A percentile compares a stretch with the other conserved stretches of the same genome.
Conservation (phyloP, 2,888 invertebrate species). For the Subacronicta megacephala region DNA sequence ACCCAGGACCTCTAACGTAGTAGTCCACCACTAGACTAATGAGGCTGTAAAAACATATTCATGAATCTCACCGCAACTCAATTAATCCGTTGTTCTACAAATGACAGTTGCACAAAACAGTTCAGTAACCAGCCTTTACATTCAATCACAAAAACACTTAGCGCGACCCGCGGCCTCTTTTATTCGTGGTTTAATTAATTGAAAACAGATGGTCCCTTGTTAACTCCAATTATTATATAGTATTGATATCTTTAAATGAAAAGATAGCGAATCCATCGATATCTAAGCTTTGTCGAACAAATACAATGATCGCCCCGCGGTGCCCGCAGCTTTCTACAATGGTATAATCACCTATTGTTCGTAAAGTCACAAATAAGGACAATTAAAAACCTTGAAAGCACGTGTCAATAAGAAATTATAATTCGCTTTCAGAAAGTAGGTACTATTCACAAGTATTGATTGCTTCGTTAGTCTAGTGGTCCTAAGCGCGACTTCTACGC, state of each 20-base stretch:
- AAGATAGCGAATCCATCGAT: conserved; percentile 75
- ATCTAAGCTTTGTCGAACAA: conserved; percentile 72
- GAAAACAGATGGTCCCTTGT: conserved; percentile 88
- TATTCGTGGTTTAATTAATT: conserved; percentile 83
- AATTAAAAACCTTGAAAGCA: conserved; percentile 70
- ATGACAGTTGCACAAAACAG: conserved; percentile 42
- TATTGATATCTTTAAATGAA: conserved; percentile 85
- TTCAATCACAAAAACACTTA: conserved; percentile 59
- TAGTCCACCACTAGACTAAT: too few relatives aligned
- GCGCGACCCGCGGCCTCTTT: conserved; percentile 64
- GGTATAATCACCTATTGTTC: conserved; percentile 88
- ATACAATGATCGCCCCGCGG: conserved; percentile 84
- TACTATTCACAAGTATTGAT: background rate
- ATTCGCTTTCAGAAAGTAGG: conserved; percentile 22
- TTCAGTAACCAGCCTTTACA: conserved; percentile 39
- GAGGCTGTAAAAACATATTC: too few relatives aligned
- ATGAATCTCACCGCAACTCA: conserved; percentile 3
- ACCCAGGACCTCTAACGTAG: too few relatives aligned
- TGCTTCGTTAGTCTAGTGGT: too few relatives aligned
- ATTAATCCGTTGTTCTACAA: conserved; percentile 27
- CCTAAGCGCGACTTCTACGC: too few relatives aligned
- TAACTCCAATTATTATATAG: conserved; percentile 73
- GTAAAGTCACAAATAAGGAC: conserved; percentile 74
- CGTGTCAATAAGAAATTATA: conserved; percentile 36
- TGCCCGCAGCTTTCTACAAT: conserved; percentile 82